Conservation (phyloP, 2,888 invertebrate species). For the Biston stratarius region DNA sequence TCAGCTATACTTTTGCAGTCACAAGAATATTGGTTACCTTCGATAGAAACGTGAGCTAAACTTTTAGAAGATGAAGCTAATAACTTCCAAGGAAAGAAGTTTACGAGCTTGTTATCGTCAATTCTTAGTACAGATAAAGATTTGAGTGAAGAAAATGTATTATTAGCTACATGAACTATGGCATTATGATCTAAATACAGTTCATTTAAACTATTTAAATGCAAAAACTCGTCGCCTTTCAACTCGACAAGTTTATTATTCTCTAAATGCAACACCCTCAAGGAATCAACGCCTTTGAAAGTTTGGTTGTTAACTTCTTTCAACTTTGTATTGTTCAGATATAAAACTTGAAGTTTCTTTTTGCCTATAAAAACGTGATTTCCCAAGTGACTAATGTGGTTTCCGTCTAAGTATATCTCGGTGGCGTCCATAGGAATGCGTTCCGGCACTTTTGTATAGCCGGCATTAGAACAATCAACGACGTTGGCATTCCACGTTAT, state of each 20-base stretch:
- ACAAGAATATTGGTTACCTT: constrained; percentile 94
- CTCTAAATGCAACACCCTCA: constrained; percentile 92
- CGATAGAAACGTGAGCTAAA: constrained; percentile 89
- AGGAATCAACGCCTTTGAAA: constrained; percentile 91
- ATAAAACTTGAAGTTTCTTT: constrained; percentile 92
- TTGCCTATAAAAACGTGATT: constrained; percentile 95
- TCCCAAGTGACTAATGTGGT: constrained; percentile 91
- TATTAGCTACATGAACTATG: constrained; percentile 90
- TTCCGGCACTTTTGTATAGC: constrained; percentile 90
- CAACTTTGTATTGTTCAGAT: constrained; percentile 92
- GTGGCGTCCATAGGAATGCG: constrained; percentile 96
- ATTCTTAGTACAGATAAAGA: constrained; percentile 90
- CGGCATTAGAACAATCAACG: constrained; percentile 92
- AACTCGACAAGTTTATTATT: constrained; percentile 91
- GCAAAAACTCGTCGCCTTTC: constrained; percentile 92
- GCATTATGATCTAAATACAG: constrained; percentile 93
- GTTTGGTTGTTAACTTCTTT: constrained; percentile 92
- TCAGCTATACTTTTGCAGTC: constrained; percentile 91
- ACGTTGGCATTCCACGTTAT: constrained; percentile 94
- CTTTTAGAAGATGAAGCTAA: constrained; percentile 87
- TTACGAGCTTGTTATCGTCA: constrained; percentile 91
- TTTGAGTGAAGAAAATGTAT: constrained; percentile 91
- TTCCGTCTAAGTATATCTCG: constrained; percentile 94
- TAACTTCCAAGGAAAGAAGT: constrained; percentile 91
- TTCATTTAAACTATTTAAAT: constrained; percentile 90